Percentiles rank a stretch among this genome's conserved stretches.
phyloP scores from a whole-genome alignment of 2,797 vertebrate species.

The Paratrypauchen microcephalus region DNA sequence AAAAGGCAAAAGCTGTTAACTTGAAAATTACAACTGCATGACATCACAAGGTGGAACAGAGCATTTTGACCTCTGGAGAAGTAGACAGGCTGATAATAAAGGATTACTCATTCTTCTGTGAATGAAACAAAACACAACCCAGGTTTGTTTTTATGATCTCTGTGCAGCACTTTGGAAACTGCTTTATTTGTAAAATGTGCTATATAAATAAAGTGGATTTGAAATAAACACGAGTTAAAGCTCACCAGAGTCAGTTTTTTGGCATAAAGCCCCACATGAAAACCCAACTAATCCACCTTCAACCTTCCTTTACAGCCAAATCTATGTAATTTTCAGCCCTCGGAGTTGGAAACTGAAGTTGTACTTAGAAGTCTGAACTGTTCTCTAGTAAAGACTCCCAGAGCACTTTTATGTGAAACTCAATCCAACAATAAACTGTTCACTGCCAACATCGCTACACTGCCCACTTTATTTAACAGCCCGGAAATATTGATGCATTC shows the following conservation, averaged over 20 bases:
- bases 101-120: no score
- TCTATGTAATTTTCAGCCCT: background rate
- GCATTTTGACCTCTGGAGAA: no score
- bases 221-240: no score
- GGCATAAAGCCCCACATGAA: background rate
- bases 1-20: no score
- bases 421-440: slow-evolving; percentile 6
- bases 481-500: slow-evolving; percentile 26
- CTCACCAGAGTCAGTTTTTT: background rate
- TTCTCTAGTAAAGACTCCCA: background rate
- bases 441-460: background rate
- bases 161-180: no score
- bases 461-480: background rate
- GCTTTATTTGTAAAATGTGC: no score
- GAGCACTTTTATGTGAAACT: slow-evolving; percentile 5
- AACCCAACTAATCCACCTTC: background rate
- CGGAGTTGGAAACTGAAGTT: background rate
- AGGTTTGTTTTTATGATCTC: no score
- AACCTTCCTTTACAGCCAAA: background rate
- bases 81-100: no score
- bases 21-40: no score
- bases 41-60: no score
- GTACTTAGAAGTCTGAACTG: background rate
- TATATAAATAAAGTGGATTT: no score
- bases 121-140: no score